phyloP scores from a whole-genome alignment of 2,113 vertebrate genomes.

The Perognathus longimembris region DNA sequence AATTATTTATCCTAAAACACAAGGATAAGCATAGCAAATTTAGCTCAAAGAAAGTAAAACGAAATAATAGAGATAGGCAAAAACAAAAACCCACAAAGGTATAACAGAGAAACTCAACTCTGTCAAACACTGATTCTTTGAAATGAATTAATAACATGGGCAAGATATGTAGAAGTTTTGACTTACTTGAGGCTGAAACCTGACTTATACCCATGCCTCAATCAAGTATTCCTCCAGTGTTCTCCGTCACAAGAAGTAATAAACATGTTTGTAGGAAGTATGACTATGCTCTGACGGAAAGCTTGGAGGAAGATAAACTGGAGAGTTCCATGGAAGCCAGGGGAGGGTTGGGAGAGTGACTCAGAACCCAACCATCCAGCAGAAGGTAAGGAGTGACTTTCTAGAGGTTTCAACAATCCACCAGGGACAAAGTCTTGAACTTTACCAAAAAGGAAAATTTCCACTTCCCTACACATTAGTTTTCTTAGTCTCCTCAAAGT shows the following conservation, averaged over 20 bases:
- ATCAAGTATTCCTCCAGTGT: not conserved
- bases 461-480: not conserved
- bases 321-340: not conserved
- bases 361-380: not conserved
- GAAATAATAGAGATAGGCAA: constrained; percentile 29
- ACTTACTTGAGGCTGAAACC: not conserved
- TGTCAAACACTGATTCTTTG: constrained; percentile 27
- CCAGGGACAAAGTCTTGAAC: not conserved
- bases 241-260: not conserved
- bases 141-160: not conserved
- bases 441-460: not conserved
- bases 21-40: constrained; percentile 21
- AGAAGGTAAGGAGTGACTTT: constrained; percentile 24
- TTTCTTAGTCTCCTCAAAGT: not conserved
- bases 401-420: constrained; percentile 4
- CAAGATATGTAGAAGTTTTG: not conserved
- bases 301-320: not conserved
- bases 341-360: not conserved
- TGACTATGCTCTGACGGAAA: constrained; percentile 31
- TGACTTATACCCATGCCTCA: not conserved
- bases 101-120: constrained; percentile 39
- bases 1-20: constrained; percentile 4
- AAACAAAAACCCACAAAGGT: not conserved
- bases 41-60: constrained; percentile 33
- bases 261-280: not conserved